Base-by-base conservation (phyloP, 2,888 invertebrate species). In the Augochlorella aurata region DNA sequence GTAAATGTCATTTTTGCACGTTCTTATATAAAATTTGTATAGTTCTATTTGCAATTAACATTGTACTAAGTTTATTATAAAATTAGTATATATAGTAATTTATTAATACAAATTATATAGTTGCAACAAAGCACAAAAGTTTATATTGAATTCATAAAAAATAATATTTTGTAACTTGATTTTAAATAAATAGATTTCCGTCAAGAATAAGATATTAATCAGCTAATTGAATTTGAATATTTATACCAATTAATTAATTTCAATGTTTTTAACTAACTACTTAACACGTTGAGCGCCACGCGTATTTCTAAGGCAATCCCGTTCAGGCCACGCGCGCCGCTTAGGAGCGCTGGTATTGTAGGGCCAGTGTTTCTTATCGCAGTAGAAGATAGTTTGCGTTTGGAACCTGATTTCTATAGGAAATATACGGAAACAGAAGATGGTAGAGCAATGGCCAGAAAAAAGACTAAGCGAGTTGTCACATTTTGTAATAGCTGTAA, bases 91-190 rank as follows among this genome's bases (percentile, higher is more conserved):
- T 63, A 21, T 16, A 76, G 29, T 50, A 29, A 77, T 21, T 18
- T 29, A 81, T 69, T 76, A 54, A 21, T 69, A 68, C 24, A 68
- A 69, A 75, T 54, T 66, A 52, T 71, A 49, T 21, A 61, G 29
- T n/a, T 58, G 72, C 68, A 44, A 29, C 24, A 24, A 29, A 61
- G 29, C n/a, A 68, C 21, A 45, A 24, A 61, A 44, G 16, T 21
- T 70, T 61, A 67, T 50, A 68, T 68, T 66, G 47, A 68, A 72
- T 72, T 68, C 72, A 73, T 18, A 58, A 44, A 72, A 18, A 67
- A 38, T 49, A 14, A 77, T 44, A 47, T 52, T 50, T 44, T 69
- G 24, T 21, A 50, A 50, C 16, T 38, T 49, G 45, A 54, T 77
- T 50, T 68, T 66, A 9, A n/a, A 18, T 38, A 61, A 73, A 65